These are phyloP conservation scores for Pachyseris speciosa DNA, from an alignment of 64 coral and sea anemone genomes.

Conservation along the genomic window DNA sequence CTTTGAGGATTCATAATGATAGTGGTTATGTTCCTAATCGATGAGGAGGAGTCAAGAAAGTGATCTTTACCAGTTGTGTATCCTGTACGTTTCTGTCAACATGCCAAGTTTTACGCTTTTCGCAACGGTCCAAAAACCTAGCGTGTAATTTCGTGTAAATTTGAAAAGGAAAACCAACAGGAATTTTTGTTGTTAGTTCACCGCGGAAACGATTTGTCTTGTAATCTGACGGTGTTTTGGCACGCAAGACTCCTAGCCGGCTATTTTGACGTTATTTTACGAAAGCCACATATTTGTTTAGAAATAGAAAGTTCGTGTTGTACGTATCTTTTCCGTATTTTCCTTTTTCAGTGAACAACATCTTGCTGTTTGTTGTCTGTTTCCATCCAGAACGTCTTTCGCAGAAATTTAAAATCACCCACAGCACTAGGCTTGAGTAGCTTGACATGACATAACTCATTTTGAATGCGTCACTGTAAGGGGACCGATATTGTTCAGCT, in stretches of 20 bases:
- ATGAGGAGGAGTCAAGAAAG: neutral
- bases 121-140: neutral
- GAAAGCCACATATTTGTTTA: neutral
- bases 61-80: neutral
- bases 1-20: neutral
- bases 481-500: too few species aligned
- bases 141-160: neutral
- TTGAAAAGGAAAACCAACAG: neutral
- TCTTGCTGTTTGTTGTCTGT: too few species aligned
- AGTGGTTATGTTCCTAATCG: constrained; percentile 9
- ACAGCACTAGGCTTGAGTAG: too few species aligned
- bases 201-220: constrained; percentile 25
- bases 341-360: too few species aligned
- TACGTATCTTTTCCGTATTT: too few species aligned
- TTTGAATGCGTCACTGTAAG: too few species aligned
- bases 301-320: neutral
- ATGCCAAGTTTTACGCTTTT: neutral
- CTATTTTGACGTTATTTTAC: neutral
- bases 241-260: neutral
- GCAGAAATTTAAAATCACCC: too few species aligned
- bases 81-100: neutral
- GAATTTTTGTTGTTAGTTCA: neutral
- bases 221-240: neutral
- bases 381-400: too few species aligned
- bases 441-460: too few species aligned